These are phyloP conservation scores for Drusus annulatus DNA, from an alignment of 1,140 invertebrate species.

Conservation along the genomic window DNA sequence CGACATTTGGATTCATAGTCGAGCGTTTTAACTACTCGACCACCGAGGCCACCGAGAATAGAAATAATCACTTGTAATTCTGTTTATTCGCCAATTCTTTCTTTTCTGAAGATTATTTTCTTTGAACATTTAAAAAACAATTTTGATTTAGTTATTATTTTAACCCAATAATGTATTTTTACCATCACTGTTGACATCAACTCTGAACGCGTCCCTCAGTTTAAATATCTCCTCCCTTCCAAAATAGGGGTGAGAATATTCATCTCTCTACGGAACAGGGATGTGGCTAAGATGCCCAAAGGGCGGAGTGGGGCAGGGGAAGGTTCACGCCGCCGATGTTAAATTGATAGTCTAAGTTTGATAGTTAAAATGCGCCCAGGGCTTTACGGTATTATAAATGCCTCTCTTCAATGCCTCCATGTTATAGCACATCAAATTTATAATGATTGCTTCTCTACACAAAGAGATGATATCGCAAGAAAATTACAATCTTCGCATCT, in stretches of 20 bases:
- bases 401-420: slow-evolving; percentile 30
- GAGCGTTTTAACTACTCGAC: no score
- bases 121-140: no score
- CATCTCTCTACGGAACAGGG: slow-evolving; percentile 10
- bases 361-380: slow-evolving; percentile 58
- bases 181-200: no score
- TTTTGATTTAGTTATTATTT: no score
- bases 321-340: slow-evolving; percentile 42
- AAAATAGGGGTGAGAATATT: slow-evolving; percentile 20
- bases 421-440: slow-evolving; percentile 57
- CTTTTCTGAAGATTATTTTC: no score
- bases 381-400: slow-evolving; percentile 58
- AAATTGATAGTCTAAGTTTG: slow-evolving; percentile 58
- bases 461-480: slow-evolving; percentile 54
- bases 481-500: slow-evolving; percentile 53
- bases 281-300: slow-evolving; percentile 20
- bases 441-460: slow-evolving; percentile 57
- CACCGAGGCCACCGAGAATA: no score
- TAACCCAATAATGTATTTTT: no score
- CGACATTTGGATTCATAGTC: no score
- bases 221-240: neutral
- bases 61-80: no score
- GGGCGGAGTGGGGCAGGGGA: neutral
- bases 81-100: no score
- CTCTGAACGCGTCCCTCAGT: neutral